Base-by-base conservation (phyloP, 2,113 vertebrate genomes). In the Salvelinus alpinus region DNA sequence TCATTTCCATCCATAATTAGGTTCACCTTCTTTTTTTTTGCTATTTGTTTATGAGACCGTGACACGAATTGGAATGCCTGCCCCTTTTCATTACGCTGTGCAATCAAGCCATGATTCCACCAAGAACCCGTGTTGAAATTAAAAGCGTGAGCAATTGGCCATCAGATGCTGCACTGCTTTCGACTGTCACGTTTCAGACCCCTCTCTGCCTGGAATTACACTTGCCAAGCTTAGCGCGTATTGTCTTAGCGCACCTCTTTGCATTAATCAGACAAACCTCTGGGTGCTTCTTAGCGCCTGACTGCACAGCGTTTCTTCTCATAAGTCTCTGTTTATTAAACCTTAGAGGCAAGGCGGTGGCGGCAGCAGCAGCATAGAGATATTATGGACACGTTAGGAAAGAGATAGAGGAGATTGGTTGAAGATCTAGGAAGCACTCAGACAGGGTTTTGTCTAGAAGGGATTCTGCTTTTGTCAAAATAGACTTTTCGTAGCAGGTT, bases 261-360 rank as follows among this genome's bases (percentile, higher is more conserved):
- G 59, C n/a, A 16, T 62, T 62, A n/a, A 62, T 24, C n/a, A n/a
- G 80, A 87, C 79, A 81, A 86, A 90, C 82, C 80, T 80, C 69
- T 73, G 76, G 82, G 73, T 79, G 38, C 9, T 44, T 44, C 38
- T 44, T 11, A 44, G 83, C 76, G 75, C 82, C 80, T 85, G 75
- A 81, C 86, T 82, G 84, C 73, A 71, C 81, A 76, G 82, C 82
- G 81, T 86, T 87, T 81, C 44, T n/a, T 88, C 85, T 91, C 86
- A 90, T 90, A 90, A 90, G 89, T 88, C 87, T 72, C 85, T 70
- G 78, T 88, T 88, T 90, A 91, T 93, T 90, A 90, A 92, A 89
- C 83, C 91, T 90, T 7, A 54, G 74, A 78, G 90, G 89, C 89
- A 75, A 84, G 78, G 82, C 73, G 11, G 64, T 77, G 77, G 77